These are phyloP conservation scores for Pelobates fuscus DNA, from an alignment of 2,113 vertebrate species.

Conservation along the genomic window DNA sequence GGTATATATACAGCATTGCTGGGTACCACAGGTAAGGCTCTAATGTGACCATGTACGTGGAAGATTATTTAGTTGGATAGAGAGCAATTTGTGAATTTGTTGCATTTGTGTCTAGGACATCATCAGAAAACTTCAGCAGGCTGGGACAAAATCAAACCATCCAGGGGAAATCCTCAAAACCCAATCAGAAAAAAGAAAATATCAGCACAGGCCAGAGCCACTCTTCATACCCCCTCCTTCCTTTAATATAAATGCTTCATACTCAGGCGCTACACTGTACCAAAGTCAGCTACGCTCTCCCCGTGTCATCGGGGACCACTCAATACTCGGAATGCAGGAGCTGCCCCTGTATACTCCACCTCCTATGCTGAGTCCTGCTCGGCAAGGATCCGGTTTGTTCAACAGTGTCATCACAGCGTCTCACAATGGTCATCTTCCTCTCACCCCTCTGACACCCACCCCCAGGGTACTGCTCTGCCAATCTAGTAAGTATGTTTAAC, in stretches of 20 bases:
- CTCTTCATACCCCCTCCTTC: constrained; percentile 81
- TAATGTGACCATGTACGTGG: too few species aligned
- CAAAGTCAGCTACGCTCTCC: constrained; percentile 83
- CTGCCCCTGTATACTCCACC: constrained; percentile 80
- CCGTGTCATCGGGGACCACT: constrained; percentile 67
- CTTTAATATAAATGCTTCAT: constrained; percentile 62
- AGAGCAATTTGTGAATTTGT: constrained; percentile 21
- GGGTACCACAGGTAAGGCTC: too few species aligned
- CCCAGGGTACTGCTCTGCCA: constrained; percentile 74
- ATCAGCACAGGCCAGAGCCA: constrained; percentile 76
- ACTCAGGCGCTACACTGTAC: constrained; percentile 77
- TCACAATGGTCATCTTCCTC: constrained; percentile 64
- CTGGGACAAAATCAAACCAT: constrained; percentile 59
- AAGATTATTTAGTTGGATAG: too few species aligned
- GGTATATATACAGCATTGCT: too few species aligned
- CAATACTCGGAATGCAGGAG: constrained; percentile 64
- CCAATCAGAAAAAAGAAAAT: constrained; percentile 72
- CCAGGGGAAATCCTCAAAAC: constrained; percentile 61
- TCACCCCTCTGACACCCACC: constrained; percentile 72
- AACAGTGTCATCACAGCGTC: constrained; percentile 70
- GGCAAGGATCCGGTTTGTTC: constrained; percentile 86
- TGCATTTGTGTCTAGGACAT: constrained; percentile 63
- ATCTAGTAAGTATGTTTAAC: constrained; percentile 70
- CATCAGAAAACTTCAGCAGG: constrained; percentile 62
- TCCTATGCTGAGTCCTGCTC: constrained; percentile 83